Conservation (phyloP, 2,797 vertebrate species). For the Perdix hodgsoniae region DNA sequence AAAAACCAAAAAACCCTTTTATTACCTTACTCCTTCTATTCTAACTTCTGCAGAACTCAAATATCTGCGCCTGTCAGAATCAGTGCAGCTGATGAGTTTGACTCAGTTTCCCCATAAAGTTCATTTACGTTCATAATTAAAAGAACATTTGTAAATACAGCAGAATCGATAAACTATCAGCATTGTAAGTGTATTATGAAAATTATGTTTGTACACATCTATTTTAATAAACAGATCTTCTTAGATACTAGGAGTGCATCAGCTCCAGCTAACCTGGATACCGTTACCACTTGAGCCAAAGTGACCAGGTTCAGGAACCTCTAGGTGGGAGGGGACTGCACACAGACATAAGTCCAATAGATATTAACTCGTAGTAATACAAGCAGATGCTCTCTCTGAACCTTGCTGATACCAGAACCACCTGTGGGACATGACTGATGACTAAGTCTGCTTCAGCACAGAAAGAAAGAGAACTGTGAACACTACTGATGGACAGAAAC, state of each 20-base stretch:
- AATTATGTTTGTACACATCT: not conserved
- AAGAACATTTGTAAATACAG: not conserved
- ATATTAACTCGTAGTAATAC: not conserved
- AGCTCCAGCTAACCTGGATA: not conserved
- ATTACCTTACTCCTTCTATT: not conserved
- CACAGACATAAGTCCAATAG: not conserved
- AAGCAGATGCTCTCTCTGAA: not conserved
- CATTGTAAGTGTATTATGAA: not conserved
- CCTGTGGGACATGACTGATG: not conserved
- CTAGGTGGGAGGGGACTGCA: accelerated
- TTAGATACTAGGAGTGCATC: not conserved
- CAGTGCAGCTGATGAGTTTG: not conserved
- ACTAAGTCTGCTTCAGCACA: not conserved
- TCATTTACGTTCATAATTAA: not conserved
- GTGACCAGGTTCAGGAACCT: not conserved
- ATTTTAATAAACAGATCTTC: not conserved
- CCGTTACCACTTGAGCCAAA: not conserved
- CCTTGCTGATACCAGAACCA: not conserved
- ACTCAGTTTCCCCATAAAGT: not conserved
- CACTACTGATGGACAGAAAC: not conserved
- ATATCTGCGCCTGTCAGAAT: not conserved
- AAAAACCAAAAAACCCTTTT: not conserved
- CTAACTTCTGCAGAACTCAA: not conserved
- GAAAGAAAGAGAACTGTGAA: not conserved
- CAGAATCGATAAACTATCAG: not conserved